phyloP scores from a whole-genome alignment of 1,140 invertebrate species.

The Hylaeus volcanicus region DNA sequence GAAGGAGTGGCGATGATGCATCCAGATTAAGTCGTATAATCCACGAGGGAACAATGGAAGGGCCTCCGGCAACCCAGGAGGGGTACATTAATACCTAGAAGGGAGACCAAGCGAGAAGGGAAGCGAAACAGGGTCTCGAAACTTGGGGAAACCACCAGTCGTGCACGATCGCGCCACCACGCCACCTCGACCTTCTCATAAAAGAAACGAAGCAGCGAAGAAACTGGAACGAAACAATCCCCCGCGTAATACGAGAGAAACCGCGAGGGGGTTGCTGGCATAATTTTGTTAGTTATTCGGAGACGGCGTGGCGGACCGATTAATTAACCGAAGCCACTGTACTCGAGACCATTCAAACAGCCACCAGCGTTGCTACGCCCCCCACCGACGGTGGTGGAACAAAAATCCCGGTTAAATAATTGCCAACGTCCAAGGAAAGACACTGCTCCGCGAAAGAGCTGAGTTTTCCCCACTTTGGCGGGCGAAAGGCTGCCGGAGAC shows the following conservation, averaged over 20 bases:
- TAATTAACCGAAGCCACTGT: slow-evolving; percentile 71
- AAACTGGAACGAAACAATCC: slow-evolving; percentile 27
- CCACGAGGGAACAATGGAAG: slow-evolving; percentile 62
- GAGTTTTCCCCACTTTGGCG: slow-evolving; percentile 14
- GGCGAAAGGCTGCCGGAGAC: neutral
- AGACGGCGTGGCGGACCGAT: slow-evolving; percentile 54
- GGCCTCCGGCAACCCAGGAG: slow-evolving; percentile 48
- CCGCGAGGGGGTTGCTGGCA: slow-evolving; percentile 24
- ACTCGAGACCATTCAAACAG: slow-evolving; percentile 22
- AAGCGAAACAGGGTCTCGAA: slow-evolving; percentile 51
- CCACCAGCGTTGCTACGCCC: neutral
- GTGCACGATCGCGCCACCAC: slow-evolving; percentile 28
- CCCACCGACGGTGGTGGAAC: neutral
- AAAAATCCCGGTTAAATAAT: slow-evolving; percentile 72
- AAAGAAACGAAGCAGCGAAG: slow-evolving; percentile 17
- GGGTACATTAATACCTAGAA: slow-evolving; percentile 64
- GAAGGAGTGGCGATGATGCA: slow-evolving; percentile 44
- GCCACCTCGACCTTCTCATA: no score
- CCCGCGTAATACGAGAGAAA: slow-evolving; percentile 19
- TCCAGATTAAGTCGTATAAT: slow-evolving; percentile 68
- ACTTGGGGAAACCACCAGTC: slow-evolving; percentile 47
- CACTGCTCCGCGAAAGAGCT: slow-evolving; percentile 9
- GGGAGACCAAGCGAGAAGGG: slow-evolving; percentile 59
- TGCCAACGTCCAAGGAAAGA: slow-evolving; percentile 47
- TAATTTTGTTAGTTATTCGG: slow-evolving; percentile 76